Evolutionary conservation across 64 coral and sea anemone genomes (phyloP).

Genomic region (Stylophora pistillata): DNA sequence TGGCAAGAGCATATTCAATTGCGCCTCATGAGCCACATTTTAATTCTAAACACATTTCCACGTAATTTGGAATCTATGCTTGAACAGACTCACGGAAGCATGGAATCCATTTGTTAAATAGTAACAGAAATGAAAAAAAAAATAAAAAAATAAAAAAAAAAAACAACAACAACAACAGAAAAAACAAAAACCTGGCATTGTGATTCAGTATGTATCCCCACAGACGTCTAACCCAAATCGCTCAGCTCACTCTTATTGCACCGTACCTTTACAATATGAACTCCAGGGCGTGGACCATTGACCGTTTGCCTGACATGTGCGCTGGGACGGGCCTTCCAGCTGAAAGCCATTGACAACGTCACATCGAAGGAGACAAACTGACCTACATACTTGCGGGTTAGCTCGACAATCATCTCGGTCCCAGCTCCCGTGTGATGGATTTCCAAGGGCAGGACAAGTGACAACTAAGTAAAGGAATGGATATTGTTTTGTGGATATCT

Average conservation of each 20-base stretch:
- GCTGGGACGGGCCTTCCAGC: constrained; percentile 41
- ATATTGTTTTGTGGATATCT: background rate
- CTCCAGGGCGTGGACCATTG: constrained; percentile 85
- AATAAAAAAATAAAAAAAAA: no score
- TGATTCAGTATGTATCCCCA: no score
- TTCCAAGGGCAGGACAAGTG: constrained; percentile 64
- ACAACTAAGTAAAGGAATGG: constrained; percentile 58
- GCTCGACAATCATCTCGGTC: constrained; percentile 70
- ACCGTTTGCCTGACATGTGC: constrained; percentile 54
- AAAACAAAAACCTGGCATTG: background rate
- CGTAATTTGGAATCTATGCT: no score
- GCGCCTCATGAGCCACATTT: no score
- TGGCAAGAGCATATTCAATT: no score
- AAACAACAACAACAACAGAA: background rate
- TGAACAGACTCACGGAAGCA: no score
- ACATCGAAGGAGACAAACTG: constrained; percentile 76
- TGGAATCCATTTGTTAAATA: no score
- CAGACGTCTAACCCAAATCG: no score
- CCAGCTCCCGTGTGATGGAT: constrained; percentile 73
- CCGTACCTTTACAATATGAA: constrained; percentile 91
- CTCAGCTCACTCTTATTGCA: background rate
- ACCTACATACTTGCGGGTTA: constrained; percentile 64
- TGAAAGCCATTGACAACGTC: constrained; percentile 64
- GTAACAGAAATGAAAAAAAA: no score
- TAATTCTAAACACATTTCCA: no score